Base-by-base conservation (phyloP, 2,113 vertebrate genomes). In the Clarias gariepinus region DNA sequence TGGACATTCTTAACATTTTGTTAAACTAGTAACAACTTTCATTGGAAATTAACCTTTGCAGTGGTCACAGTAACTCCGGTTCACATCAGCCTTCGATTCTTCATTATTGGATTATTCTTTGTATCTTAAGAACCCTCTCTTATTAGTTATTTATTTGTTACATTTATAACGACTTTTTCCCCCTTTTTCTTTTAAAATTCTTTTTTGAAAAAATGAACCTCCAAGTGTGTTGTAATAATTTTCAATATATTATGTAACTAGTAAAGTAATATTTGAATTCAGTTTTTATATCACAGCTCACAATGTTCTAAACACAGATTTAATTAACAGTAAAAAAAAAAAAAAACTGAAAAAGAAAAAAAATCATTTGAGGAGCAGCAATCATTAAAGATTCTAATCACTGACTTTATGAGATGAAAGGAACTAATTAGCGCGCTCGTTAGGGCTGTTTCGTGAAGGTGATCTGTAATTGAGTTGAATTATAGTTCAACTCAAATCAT, bases 381-480 rank as follows among this genome's bases (percentile, higher is more conserved):
- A 71, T 71, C 68, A 71, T 71, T 10, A 33, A 58, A 41, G 30
- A 63, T 81, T 81, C 23, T 36, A 23, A 61, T 41, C 10, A 3
- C 55, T 52, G 82, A 85, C 57, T 47, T 83, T 53, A 74, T 58
- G 74, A 81, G 61, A 91, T 78, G 77, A 90, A 91, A 78, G 41
- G 66, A 86, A 81, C 83, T 88, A 81, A 86, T 89, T 90, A 87
- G 69, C 66, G 74, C 28, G 3, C 80, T 33, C 74, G 47, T 69
- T 33, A 73, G 15, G 28, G 74, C 76, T 41, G 55, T 86, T 87
- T 88, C 58, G n/a, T 66, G 28, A 36, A 86, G 69, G 85, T 87
- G 82, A 87, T 84, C 82, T 87, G 81, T 87, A 88, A 93, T 90
- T 88, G 69, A 89, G 86, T 78, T 58, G 30, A 47, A 47, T 47